Evolutionary conservation across 2,113 vertebrate species (phyloP).

Genomic region (Micromys minutus): DNA sequence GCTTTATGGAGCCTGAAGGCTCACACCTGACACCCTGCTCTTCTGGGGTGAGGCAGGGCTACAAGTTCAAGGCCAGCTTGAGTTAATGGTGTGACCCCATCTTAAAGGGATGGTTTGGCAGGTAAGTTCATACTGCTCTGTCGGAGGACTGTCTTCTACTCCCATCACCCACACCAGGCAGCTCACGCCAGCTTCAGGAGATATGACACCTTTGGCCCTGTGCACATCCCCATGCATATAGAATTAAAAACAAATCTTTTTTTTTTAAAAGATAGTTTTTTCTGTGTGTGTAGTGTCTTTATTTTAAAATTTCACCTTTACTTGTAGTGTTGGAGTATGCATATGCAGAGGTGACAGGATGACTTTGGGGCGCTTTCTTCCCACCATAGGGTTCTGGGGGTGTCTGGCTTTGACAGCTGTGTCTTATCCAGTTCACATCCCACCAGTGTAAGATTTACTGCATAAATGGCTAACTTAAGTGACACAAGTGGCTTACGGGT

Average conservation of each 20-base stretch:
- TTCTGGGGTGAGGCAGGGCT: neutral
- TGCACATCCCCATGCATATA: neutral
- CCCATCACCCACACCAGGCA: neutral
- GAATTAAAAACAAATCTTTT: neutral
- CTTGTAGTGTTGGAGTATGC: neutral
- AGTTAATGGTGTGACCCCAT: neutral
- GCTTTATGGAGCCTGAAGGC: neutral
- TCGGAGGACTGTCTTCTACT: neutral
- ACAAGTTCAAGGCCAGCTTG: neutral
- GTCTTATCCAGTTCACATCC: neutral
- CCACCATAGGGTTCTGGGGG: accelerated
- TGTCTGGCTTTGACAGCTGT: neutral
- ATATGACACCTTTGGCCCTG: neutral
- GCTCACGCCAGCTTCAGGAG: neutral
- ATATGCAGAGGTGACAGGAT: neutral
- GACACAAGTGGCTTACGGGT: neutral
- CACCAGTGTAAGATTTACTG: no score
- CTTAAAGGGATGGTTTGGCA: neutral
- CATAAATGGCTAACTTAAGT: neutral
- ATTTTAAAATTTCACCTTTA: neutral
- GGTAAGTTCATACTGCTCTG: neutral
- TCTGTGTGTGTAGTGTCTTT: neutral
- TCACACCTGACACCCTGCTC: neutral
- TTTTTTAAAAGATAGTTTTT: neutral
- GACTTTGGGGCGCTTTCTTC: neutral